phyloP scores from a whole-genome alignment of 92 coral and sea anemone genomes.

The Nematostella vectensis region DNA sequence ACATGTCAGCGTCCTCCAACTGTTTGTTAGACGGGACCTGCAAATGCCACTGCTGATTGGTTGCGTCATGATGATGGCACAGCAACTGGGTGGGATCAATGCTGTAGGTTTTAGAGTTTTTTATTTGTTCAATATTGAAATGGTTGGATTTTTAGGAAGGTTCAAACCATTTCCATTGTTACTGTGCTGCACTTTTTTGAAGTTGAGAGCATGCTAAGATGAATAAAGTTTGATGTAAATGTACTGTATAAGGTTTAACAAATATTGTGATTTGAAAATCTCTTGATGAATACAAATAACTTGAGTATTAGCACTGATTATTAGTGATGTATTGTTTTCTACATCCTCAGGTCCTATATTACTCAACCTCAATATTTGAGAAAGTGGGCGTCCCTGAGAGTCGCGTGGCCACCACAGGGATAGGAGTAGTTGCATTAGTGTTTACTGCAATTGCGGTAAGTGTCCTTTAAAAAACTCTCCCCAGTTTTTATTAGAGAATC shows the following conservation, averaged over 20 bases:
- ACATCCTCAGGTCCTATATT: conserved; percentile 65
- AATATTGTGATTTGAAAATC: too few relatives aligned
- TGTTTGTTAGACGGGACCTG: conserved; percentile 49
- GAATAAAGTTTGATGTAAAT: too few relatives aligned
- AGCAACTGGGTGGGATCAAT: conserved; percentile 93
- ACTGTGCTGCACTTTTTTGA: too few relatives aligned
- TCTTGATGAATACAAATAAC: too few relatives aligned
- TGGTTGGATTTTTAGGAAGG: neutral
- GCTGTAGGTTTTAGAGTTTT: too few relatives aligned
- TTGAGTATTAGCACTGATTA: too few relatives aligned
- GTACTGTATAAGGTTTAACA: too few relatives aligned
- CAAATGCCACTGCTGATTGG: conserved; percentile 77
- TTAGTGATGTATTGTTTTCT: too few relatives aligned
- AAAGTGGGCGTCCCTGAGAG: conserved; percentile 74
- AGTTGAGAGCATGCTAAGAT: too few relatives aligned
- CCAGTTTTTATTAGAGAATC: neutral
- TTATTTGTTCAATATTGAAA: too few relatives aligned
- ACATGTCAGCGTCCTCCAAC: conserved; percentile 32
- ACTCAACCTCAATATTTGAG: conserved; percentile 79
- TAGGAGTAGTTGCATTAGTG: conserved; percentile 69
- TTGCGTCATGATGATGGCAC: conserved; percentile 68
- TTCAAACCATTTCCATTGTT: neutral
- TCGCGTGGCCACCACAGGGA: conserved; percentile 75
- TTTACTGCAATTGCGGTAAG: conserved; percentile 75
- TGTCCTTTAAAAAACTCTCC: neutral